Evolutionary conservation across 2,113 vertebrate species (phyloP), one percentile per base, ranked within the genome.

Genomic region (Bos javanicus): DNA sequence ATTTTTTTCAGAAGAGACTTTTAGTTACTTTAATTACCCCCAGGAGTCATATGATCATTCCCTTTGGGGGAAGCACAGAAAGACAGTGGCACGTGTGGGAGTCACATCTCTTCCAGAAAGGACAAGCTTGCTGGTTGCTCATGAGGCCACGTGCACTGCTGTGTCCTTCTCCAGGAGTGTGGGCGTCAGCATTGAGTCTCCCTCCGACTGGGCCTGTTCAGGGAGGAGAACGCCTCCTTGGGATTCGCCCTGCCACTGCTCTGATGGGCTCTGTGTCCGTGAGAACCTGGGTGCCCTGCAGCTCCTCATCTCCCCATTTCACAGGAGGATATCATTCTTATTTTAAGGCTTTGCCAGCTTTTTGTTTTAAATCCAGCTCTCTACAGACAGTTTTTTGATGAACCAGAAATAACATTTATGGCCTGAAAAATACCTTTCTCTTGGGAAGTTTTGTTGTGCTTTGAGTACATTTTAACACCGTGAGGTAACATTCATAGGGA

Each of bases 401-500:
- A 57, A 48, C 71, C 50, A 85, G 94, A 95, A 98, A 71, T 88
- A 94, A 78, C 46, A 59, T 95, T 92, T 74, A 88, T 14, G 57
- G 56, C 52, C 82, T 60, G 48, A 5, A 83, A 93, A 97, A 97
- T 80, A 54, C 39, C 87, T 84, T 95, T 80, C 59, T 87, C 84
- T 86, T 6, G 11, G 86, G 39, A 89, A 30, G 1, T 87, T 96
- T 86, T 57, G 71, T 91, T 92, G 80, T 96, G 33, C 39, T 91
- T 81, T 85, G 87, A 93, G 57, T 57, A 52, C 85, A 83, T 96
- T 92, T 96, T 71, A 82, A 56, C 36, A 39, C 54, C 48, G 9
- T 76, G 90, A 96, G 90, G 82, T 96, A 94, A 88, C 67, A 62
- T n/a, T 57, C 33, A 11, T 5, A 50, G 57, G 90, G 74, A 90